Evolutionary conservation across 2,797 vertebrate species (phyloP).

Genomic region (Rhinoraja longicauda): DNA sequence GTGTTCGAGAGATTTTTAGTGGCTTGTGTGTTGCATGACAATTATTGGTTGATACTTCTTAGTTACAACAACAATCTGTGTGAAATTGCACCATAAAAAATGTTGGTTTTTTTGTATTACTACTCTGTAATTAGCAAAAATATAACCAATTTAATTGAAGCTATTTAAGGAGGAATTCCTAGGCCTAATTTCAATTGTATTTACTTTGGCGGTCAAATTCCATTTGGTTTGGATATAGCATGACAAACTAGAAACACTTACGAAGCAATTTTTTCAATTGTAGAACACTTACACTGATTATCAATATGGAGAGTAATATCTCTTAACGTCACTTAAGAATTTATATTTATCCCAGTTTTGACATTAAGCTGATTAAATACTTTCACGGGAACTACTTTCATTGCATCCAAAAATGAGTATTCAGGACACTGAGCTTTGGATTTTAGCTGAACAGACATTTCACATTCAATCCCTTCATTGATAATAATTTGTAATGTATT

Average conservation of each 20-base stretch:
- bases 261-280: constrained; percentile 28
- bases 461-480: background rate
- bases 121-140: background rate
- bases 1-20: background rate
- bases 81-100: background rate
- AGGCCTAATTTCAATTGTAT: background rate
- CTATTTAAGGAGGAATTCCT: background rate
- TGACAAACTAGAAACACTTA: constrained; percentile 27
- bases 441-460: constrained; percentile 5
- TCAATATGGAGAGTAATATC: constrained; percentile 25
- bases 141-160: background rate
- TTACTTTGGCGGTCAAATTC: background rate
- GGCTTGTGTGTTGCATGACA: background rate
- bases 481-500: constrained; percentile 7
- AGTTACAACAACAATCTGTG: background rate
- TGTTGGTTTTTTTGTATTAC: background rate
- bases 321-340: constrained; percentile 36
- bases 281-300: constrained; percentile 34
- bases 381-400: constrained; percentile 12
- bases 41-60: background rate
- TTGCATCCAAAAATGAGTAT: background rate
- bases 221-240: background rate
- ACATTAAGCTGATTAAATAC: constrained; percentile 38
- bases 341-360: constrained; percentile 22
- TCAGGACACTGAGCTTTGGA: background rate